Evolutionary conservation across 2,888 invertebrate genomes (phyloP), one percentile per base, ranked within the genome.

Genomic region (Eupithecia inturbata): DNA sequence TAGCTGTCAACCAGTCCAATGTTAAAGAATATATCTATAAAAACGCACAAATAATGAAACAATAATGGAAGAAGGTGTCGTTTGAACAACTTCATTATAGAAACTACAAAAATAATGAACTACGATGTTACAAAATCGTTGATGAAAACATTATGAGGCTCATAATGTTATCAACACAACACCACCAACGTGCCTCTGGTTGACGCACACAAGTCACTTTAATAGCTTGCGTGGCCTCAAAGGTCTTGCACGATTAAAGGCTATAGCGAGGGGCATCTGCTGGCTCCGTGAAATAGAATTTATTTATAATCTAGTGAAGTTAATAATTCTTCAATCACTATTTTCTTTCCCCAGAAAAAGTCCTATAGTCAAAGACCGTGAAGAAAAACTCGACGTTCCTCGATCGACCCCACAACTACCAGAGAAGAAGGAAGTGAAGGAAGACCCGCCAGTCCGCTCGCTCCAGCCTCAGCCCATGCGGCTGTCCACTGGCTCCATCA

Each of bases 401-500:
- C 9, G 36, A 22, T 57, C 12, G 12, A 57, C 22, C 12, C 57
- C 57, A 1, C 57, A 57, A 26, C 22, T 26, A n/a, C 12, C 28
- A 14, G 62, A 62, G 6, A 62, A 31, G 62, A 62, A 62, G 31
- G 62, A 66, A 39, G 22, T 39, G 22, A 39, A 95, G 14, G 93
- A 95, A 12, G 93, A 95, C 0, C 91, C 70, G 95, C 68, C 89
- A 95, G 28, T 96, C 96, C 0, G 95, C 96, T 0, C 63, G 63
- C 36, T 84, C 9, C 88, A 85, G 53, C 95, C 95, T 10, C 93
- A 95, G 0, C 91, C 70, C 16, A 41, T 91, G 77, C 87, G 95
- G 68, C 89, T 95, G 26, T 96, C 96, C 0, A 95, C 96, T 0
- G 96, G 95, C 0, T 96, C 96, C 12, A 90, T 96, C 16, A 96